A percentile compares a stretch with the other conserved stretches of the same genome.
Evolutionary conservation across 2,797 vertebrate genomes (phyloP).

Genomic region (Gobionotothen gibberifrons): DNA sequence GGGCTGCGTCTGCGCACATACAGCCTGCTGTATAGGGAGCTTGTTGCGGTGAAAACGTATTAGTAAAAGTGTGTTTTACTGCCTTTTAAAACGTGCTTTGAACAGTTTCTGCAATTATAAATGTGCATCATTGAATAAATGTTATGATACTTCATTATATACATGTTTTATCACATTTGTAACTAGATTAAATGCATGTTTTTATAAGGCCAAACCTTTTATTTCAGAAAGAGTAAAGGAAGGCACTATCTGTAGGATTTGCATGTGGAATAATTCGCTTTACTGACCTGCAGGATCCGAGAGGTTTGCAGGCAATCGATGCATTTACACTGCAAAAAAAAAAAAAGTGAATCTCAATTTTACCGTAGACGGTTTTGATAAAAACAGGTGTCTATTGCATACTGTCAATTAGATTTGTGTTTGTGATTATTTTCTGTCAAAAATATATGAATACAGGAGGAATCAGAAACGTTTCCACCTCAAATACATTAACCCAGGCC

Average conservation of each 20-base stretch:
- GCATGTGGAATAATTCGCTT: neutral
- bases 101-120: neutral
- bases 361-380: neutral
- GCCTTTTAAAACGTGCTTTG: neutral
- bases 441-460: neutral
- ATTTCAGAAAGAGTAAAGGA: neutral
- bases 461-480: neutral
- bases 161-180: neutral
- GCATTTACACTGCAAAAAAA: slow-evolving; percentile 4
- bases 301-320: neutral
- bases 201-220: neutral
- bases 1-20: neutral
- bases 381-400: neutral
- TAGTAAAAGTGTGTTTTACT: no score
- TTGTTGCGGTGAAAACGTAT: neutral
- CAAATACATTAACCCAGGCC: neutral
- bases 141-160: neutral
- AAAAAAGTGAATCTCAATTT: neutral
- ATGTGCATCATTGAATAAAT: neutral
- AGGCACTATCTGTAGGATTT: neutral
- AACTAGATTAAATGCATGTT: neutral
- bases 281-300: neutral
- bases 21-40: neutral
- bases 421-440: neutral
- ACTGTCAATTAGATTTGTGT: neutral